Base-by-base conservation (phyloP, 2,888 invertebrate genomes). In the Galerucella pusilla region DNA sequence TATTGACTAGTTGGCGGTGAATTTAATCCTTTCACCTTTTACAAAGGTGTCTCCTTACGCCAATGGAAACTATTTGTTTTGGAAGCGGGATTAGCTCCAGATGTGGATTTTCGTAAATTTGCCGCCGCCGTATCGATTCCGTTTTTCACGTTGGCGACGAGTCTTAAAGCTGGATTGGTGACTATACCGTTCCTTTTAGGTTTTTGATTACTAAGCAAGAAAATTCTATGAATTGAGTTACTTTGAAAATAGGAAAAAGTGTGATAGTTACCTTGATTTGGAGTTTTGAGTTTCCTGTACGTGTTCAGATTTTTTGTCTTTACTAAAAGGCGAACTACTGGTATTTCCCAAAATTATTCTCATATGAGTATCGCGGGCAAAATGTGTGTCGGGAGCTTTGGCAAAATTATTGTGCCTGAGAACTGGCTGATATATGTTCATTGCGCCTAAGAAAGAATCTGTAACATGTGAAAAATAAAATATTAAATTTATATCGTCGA, bases 321-420 rank as follows among this genome's bases (percentile, higher is more conserved):
- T 85, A 42, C 82, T 80, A 64, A 82, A 81, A 4, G 81, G 81
- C 2, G 83, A 82, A 73, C 81, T 83, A 70, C 84, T 81, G 16
- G 86, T 84, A 75, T 87, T 87, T 16, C 88, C 88, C 78, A 96
- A 88, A 81, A 96, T 96, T 80, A 96, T 96, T 78, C 96, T 90
- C 96, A 96, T 96, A 84, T 96, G 96, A 0, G 96, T 96, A 85
- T 96, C 96, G n/a, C 96, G 89, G 71, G 94, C 94, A 89, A 95
- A 96, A 85, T 96, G 96, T 52, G 93, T 94, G 87, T 96, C 95
- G 0, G 94, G 90, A 0, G 85, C 91, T 83, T 84, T 87, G 20
- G 69, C 85, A 86, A 84, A 89, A 86, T 88, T 78, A 85, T 84
- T 74, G 78, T 88, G 88, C 75, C 87, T 82, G 70, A 88, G 80